Evolutionary conservation across 1,140 invertebrate genomes (phyloP), one percentile per base, ranked within the genome.

Genomic region (Conus ventricosus): DNA sequence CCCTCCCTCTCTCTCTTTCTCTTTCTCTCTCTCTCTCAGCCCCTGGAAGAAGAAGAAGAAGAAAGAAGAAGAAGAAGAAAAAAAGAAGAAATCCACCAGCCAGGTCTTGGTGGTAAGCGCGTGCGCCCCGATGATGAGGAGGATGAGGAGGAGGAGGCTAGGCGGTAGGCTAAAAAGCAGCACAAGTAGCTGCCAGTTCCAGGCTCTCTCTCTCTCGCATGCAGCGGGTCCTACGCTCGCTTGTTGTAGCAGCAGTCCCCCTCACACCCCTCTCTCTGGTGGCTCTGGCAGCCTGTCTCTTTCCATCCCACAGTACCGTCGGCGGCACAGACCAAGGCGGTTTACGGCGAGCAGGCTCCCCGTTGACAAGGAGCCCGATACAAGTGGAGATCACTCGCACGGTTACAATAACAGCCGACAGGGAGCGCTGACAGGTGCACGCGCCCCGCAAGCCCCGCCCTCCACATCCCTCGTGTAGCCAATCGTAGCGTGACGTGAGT

Each of bases 401-500:
- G 84, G 84, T 75, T 85, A 85, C 84, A 85, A 85, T 85, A 85
- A 85, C 84, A 85, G 84, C 84, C 84, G 84, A 85, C 84, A 85
- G 84, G 84, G 84, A 75, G 84, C 84, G 84, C 84, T 85, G 84
- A 85, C 84, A 85, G 84, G 84, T 85, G 84, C 84, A 85, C 84
- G 84, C 84, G 57, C 63, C 84, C 27, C 53, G 6, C 23, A 85
- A 85, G 84, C 84, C 84, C 84, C 84, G 63, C 84, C 84, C 63
- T 75, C 54, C n/a, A 11, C 60, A 23, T 63, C 63, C n/a, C 6
- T 8, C n/a, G 13, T 54, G 17, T 27, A 53, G 39, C 84, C 84
- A 85, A 85, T 85, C 60, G 71, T 53, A 23, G 25, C 6, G 60
- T 13, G 39, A 71, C 23, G 57, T 51, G 25, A 10, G 57, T 85